Conservation (phyloP, 1,140 invertebrate species). For the Drosophila carrolli region DNA sequence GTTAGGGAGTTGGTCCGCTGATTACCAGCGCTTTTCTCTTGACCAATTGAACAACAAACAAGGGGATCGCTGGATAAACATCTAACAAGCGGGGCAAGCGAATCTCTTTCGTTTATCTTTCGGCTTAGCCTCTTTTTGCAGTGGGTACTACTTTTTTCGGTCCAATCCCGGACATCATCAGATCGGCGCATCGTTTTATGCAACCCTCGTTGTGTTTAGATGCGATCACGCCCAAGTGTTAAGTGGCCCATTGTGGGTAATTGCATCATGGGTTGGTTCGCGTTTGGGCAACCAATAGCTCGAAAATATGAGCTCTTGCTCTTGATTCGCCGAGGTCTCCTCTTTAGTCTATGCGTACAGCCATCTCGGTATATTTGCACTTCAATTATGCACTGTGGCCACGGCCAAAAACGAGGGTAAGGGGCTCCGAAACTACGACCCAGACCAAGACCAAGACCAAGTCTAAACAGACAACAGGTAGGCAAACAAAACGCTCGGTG, state of each 20-base stretch:
- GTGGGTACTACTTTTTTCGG: background rate
- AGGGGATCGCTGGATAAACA: constrained; percentile 19
- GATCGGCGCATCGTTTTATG: constrained; percentile 38
- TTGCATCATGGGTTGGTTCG: constrained; percentile 42
- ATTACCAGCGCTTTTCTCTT: constrained; percentile 35
- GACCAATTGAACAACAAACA: constrained; percentile 32
- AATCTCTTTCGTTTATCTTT: constrained; percentile 37
- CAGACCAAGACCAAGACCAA: constrained; percentile 44
- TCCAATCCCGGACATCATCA: constrained; percentile 35
- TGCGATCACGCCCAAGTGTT: constrained; percentile 46
- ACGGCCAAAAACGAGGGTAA: background rate
- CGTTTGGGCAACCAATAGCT: background rate
- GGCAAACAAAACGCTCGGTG: constrained; percentile 45
- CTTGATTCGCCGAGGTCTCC: background rate
- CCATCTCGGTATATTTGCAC: constrained; percentile 45
- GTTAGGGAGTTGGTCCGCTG: constrained; percentile 18
- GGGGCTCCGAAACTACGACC: background rate
- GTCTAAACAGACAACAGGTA: constrained; percentile 60
- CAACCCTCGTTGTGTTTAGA: constrained; percentile 28
- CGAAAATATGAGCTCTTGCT: constrained; percentile 27
- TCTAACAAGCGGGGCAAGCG: constrained; percentile 24
- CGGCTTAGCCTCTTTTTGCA: constrained; percentile 18
- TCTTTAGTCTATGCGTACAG: constrained; percentile 1
- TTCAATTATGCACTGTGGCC: constrained; percentile 56
- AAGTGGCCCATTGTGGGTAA: constrained; percentile 59